Conservation (phyloP, 1,140 invertebrate species). For the Eumeta japonica region DNA sequence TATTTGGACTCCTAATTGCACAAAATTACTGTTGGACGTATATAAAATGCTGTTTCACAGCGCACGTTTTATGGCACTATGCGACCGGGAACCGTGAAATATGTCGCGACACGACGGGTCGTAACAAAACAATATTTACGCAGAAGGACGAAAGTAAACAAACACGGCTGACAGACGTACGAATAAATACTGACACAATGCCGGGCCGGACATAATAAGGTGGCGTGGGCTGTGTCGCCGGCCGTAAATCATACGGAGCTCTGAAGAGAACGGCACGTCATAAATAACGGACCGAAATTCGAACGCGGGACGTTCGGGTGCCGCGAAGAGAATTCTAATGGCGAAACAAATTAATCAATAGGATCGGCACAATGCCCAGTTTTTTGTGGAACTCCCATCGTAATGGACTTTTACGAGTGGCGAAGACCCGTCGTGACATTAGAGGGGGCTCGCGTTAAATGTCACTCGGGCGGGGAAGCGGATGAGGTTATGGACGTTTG, state of each 20-base stretch:
- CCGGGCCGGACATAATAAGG: conserved; percentile 50
- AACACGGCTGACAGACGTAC: conserved; percentile 42
- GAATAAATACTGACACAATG: conserved; percentile 52
- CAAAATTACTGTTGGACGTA: no score
- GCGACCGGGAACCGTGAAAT: conserved; percentile 49
- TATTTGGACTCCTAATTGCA: conserved; percentile 19
- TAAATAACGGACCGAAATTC: conserved; percentile 49
- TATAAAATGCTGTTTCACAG: no score
- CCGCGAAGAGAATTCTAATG: conserved; percentile 37
- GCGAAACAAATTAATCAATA: conserved; percentile 44
- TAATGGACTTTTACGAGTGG: no score
- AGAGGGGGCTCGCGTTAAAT: no score
- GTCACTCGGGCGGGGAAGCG: no score
- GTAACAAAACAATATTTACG: conserved; percentile 46
- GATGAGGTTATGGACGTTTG: no score
- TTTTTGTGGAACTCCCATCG: no score
- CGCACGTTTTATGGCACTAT: no score
- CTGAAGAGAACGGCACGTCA: conserved; percentile 47
- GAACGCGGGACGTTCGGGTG: conserved; percentile 22
- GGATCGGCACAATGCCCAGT: no score
- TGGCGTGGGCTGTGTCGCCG: conserved; percentile 40
- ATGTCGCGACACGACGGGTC: conserved; percentile 34
- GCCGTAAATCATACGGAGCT: conserved; percentile 50
- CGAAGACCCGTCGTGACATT: no score
- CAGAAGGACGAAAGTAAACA: conserved; percentile 52